Percentiles rank a stretch among this genome's conserved stretches.
These are phyloP conservation scores for Thecocarcelia acutangulata DNA, from an alignment of 2,888 invertebrate species.

Conservation along the genomic window DNA sequence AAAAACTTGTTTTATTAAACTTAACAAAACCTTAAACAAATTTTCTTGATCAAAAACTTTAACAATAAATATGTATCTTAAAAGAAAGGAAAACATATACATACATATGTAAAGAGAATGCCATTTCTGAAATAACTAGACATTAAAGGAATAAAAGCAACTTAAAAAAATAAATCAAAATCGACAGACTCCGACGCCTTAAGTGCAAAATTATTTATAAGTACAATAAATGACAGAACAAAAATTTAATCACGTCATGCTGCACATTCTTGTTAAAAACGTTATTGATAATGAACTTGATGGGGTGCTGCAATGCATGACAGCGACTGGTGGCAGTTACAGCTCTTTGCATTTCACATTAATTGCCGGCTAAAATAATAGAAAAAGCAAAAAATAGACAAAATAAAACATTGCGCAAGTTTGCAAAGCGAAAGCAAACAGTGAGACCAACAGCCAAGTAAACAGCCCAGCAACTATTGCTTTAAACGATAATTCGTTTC, in stretches of 20 bases:
- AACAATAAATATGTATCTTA: conserved; percentile 2
- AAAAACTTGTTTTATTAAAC: conserved; percentile 43
- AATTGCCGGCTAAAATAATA: conserved; percentile 62
- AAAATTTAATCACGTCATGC: conserved; percentile 33
- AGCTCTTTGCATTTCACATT: conserved; percentile 43
- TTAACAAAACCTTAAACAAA: background rate
- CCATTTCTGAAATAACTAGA: conserved; percentile 6
- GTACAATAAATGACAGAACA: background rate
- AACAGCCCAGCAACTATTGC: conserved; percentile 21
- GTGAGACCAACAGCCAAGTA: background rate
- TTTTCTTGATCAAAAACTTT: background rate
- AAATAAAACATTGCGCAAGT: conserved; percentile 52
- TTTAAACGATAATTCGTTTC: conserved; percentile 8
- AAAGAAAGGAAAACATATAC: background rate
- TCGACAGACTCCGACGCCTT: conserved; percentile 36
- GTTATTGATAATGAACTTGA: conserved; percentile 66
- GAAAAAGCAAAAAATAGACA: conserved; percentile 5
- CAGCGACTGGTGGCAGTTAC: conserved; percentile 1
- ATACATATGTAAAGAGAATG: background rate
- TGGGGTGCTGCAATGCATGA: conserved; percentile 25
- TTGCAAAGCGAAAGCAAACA: conserved; percentile 27
- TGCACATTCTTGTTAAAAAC: conserved; percentile 26
- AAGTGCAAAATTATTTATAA: conserved; percentile 48
- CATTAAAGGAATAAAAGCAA: background rate
- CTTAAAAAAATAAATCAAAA: conserved; percentile 11